Base-by-base conservation (phyloP, 2,888 invertebrate genomes). In the Diogma glabrata region DNA sequence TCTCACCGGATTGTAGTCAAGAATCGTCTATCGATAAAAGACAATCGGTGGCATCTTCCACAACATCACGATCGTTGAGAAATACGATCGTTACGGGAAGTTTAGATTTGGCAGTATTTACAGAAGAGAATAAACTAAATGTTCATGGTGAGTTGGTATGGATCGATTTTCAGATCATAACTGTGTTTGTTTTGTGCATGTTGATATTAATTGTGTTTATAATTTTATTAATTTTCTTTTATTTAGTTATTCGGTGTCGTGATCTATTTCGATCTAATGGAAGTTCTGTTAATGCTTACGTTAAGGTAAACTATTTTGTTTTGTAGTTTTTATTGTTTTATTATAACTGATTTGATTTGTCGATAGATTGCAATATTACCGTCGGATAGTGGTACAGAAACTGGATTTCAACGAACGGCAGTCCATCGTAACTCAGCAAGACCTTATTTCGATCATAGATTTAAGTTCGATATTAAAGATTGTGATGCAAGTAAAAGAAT, bases 361-460 rank as follows among this genome's bases (percentile, higher is more conserved):
- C 6, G 6, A 17, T 20, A 46, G 49, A 24, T 49, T 22, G 38
- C 49, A 38, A 36, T 49, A 36, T 53, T 47, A n/a, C 30, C 50
- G 19, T 36, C 50, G 7, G 50, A 52, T 17, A 43, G 28, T 28
- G 20, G 40, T 10, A 14, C 17, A 16, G 53, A 53, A 14, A 55
- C 53, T 40, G 66, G 79, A 64, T 75, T 84, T 61, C 87, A 87
- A 64, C 75, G 89, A 48, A 90, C 90, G 1, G 82, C 87, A 40
- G 88, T 90, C 7, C 82, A 87, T 56, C 81, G 83, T 50, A 84
- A 87, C 57, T 87, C 84, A 53, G 75, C 76, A 61, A 81, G 81
- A 61, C 88, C 90, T 2, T 79, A 80, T 61, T 90, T 89, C 68
- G 84, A 88, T 69, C 82, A 88, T 63, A 81, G 81, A 57, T 77